Base-by-base conservation (phyloP, 1,140 invertebrate species). In the Cotesia chilonis region DNA sequence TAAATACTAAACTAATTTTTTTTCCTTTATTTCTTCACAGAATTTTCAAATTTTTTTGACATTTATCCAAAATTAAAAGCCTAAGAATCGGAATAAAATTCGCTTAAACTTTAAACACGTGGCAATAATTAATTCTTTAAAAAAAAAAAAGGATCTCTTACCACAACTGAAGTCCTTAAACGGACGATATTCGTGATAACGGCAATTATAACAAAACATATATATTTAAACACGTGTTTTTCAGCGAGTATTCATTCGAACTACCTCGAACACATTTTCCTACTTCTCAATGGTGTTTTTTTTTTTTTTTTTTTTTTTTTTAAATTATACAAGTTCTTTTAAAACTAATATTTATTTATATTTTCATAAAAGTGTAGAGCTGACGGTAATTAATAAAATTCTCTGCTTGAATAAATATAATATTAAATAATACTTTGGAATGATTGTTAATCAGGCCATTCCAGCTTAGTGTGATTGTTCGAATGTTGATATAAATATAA, bases 151-250 rank as follows among this genome's bases (percentile, higher is more conserved):
- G 60, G 68, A 70, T 70, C 68, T 70, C 68, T 59, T 70, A 70
- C 60, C 61, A 64, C 20, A 41, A 70, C 60, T 70, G 41, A 37
- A 54, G 63, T 63, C 35, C 36, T 4, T 54, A 70, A 63, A 59
- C 63, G 68, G 38, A 70, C 63, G 36, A 35, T 63, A 70, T 70
- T 70, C 68, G 55, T 69, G 68, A 70, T 70, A 52, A 70, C 35
- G 59, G 68, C 68, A 69, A 70, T 70, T 70, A 63, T 4, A 36
- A 57, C 10, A 47, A 47, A 47, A 10, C 10, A 47, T 47, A 47
- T 9, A 47, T 9, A 47, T 47, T 47, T 47, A 54, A 37, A 54
- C 41, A 67, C 41, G 51, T 41, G 60, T 63, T 63, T 63, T 59
- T 63, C 36, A 63, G 10, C 60, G 60, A 63, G 60, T 63, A 63